Evolutionary conservation across 1,140 invertebrate genomes (phyloP).

Genomic region (Trichonephila clavipes): DNA sequence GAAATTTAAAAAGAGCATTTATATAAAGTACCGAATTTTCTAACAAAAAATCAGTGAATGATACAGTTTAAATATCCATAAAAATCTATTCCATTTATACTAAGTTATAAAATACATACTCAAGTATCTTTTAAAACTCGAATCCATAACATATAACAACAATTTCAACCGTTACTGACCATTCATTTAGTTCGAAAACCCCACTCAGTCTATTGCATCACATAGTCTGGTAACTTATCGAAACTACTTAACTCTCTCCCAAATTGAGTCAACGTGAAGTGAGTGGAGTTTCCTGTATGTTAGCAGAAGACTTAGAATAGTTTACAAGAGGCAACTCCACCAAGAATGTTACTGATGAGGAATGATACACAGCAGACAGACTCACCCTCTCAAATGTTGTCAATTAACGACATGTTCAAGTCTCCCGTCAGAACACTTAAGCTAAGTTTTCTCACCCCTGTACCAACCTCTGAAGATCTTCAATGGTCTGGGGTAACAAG

Average conservation of each 20-base stretch:
- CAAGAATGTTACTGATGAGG: conserved; percentile 21
- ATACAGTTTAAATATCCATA: too few relatives aligned
- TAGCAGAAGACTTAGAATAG: neutral
- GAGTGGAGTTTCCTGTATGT: neutral
- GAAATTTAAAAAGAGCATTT: too few relatives aligned
- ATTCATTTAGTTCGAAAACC: neutral
- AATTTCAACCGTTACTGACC: neutral
- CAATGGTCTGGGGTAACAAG: neutral
- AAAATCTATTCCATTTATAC: too few relatives aligned
- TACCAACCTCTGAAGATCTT: neutral
- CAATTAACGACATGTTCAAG: conserved; percentile 60
- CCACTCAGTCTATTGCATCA: neutral
- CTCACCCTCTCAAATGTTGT: conserved; percentile 37
- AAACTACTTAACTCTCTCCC: neutral
- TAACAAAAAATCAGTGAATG: too few relatives aligned
- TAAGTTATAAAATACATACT: too few relatives aligned
- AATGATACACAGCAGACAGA: neutral
- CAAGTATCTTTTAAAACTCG: too few relatives aligned
- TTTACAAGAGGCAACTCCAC: conserved; percentile 23
- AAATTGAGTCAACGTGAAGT: neutral
- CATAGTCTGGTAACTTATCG: neutral
- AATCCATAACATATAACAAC: neutral
- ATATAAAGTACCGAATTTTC: too few relatives aligned
- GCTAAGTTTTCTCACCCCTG: conserved; percentile 47
- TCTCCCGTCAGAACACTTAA: conserved; percentile 40